Evolutionary conservation across 2,113 vertebrate genomes (phyloP), one percentile per base, ranked within the genome.

Genomic region (Prunella himalayana): DNA sequence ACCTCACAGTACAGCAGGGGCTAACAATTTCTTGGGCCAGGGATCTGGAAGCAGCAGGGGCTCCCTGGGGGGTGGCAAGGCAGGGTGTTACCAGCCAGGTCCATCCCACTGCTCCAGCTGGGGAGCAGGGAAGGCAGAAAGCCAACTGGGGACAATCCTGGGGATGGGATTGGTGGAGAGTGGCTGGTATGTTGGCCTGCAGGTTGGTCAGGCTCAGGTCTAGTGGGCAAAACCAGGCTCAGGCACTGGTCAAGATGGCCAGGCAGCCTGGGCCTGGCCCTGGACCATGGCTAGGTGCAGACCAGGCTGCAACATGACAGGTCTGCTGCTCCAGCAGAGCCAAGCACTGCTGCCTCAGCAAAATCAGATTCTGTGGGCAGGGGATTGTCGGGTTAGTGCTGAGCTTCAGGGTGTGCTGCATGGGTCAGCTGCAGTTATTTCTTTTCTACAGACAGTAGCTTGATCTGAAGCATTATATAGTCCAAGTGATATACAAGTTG

Each of bases 1-100:
- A 65, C 1, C 2, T 51, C 39, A 16, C 0, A 0, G 19, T 1
- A 2, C 53, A 86, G 15, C 18, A 64, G 23, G 11, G 4, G 1
- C 24, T 18, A 22, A 22, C 2, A 5, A 3, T 22, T 41, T 68
- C 33, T 39, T 8, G 13, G 15, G 19, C 5, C 44, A 54, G n/a
- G 27, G 31, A 85, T 4, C 13, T 25, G 6, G 14, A 27, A 31
- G 7, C 8, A 21, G 23, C 25, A 15, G 18, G 18, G 33, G 0
- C 3, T 47, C 37, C 23, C 35, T 12, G 8, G 3, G 21, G n/a
- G 7, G 0, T 3, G 2, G 10, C 4, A 2, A 42, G 51, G 10
- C 13, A 57, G 22, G 28, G 6, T 16, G 12, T 54, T 24, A 23
- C 7, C 5, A n/a, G 17, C 15, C n/a, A 33, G 19, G 3, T 6